A percentile compares a stretch with the other conserved stretches of the same genome.
Conservation (phyloP, 2,113 vertebrate species). For the Pyxicephalus adspersus region DNA sequence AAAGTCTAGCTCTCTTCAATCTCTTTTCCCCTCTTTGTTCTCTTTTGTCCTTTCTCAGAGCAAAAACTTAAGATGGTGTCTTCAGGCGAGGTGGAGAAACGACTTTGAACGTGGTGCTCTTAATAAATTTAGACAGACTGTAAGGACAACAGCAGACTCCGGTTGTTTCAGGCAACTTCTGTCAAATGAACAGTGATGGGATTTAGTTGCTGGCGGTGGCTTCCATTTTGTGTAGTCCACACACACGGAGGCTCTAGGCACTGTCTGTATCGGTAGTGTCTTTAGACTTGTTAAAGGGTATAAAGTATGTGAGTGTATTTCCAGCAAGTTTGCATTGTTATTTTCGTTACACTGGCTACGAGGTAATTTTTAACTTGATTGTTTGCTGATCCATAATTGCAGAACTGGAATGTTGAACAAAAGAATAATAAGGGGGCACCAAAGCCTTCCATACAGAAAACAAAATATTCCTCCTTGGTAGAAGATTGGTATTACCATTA, state of each 20-base stretch:
- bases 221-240: slow-evolving; percentile 68
- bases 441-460: too few species aligned
- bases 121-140: slow-evolving; percentile 71
- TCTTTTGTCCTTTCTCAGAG: slow-evolving; percentile 53
- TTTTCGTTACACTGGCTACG: too few species aligned
- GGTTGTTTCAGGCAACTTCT: slow-evolving; percentile 71
- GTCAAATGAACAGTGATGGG: slow-evolving; percentile 70
- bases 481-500: too few species aligned
- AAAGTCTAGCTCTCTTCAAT: not conserved
- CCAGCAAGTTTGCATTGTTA: too few species aligned
- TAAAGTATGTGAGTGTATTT: too few species aligned
- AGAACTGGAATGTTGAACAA: too few species aligned
- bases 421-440: too few species aligned
- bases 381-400: too few species aligned
- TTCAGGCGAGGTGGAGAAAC: slow-evolving; percentile 65
- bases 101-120: slow-evolving; percentile 66
- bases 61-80: slow-evolving; percentile 67
- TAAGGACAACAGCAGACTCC: slow-evolving; percentile 68
- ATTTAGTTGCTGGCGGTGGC: slow-evolving; percentile 69
- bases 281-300: not conserved
- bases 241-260: slow-evolving; percentile 60
- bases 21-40: slow-evolving; percentile 47
- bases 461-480: too few species aligned
- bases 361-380: too few species aligned
- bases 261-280: slow-evolving; percentile 57